These are phyloP conservation scores for Caenorhabditis latens DNA, from an alignment of 1,140 invertebrate species.

Conservation along the genomic window DNA sequence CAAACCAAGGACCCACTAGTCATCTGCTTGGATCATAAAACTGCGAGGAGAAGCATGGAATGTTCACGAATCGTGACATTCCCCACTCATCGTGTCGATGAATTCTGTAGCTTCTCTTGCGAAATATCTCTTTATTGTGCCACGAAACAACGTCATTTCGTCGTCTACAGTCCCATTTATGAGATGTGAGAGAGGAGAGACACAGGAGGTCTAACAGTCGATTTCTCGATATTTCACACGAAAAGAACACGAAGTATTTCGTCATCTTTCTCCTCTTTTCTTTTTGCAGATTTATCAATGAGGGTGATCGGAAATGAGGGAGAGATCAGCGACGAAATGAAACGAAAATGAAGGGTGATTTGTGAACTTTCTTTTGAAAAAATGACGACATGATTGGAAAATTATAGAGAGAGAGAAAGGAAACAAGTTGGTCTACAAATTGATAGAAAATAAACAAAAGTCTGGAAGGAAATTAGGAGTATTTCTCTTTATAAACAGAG, in stretches of 20 bases:
- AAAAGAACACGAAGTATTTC: conserved; percentile 42
- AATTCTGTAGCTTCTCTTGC: neutral
- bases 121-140: neutral
- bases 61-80: conserved; percentile 44
- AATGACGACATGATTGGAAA: conserved; percentile 14
- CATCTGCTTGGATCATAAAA: conserved; percentile 26
- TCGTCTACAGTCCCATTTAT: conserved; percentile 8
- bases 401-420: neutral
- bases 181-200: conserved; percentile 5
- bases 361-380: neutral
- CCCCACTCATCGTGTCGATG: neutral
- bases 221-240: conserved; percentile 36
- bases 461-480: neutral
- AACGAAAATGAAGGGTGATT: neutral
- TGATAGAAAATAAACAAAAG: neutral
- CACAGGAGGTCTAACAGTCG: conserved; percentile 23
- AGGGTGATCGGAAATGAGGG: conserved; percentile 2
- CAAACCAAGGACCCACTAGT: neutral
- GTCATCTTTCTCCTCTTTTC: neutral
- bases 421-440: neutral
- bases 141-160: neutral
- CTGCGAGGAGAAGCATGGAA: conserved; percentile 20
- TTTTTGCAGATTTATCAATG: conserved; percentile 3
- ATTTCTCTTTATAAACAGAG: neutral
- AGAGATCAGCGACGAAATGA: neutral